Base-by-base conservation (phyloP, 2,888 invertebrate species). In the Lordiphosa fenestrarum region DNA sequence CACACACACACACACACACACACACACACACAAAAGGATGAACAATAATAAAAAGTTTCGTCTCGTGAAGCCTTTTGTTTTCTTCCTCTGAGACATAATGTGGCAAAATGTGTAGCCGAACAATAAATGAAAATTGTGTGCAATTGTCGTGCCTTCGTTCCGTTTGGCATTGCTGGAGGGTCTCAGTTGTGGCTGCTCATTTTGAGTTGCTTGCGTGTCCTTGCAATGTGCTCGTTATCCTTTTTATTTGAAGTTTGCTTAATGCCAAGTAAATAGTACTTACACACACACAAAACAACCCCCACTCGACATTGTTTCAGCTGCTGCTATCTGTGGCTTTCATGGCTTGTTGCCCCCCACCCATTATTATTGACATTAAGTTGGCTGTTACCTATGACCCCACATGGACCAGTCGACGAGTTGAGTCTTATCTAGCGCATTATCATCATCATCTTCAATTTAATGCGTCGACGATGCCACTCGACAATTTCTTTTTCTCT, bases 381-480 rank as follows among this genome's bases (percentile, higher is more conserved):
- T 80, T 75, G 73, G 56, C 68, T 68, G 77, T 71, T 77, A 77
- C 84, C 77, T 77, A 77, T 77, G 77, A 80, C 69, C 80, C 64
- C 65, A 36, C 42, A 19, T 39, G 9, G 15, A 30, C 30, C 30
- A 30, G 9, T 7, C 7, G 30, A 3, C 7, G 30, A 30, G 30
- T 9, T 9, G 30, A 30, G 33, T 48, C 59, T 70, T 70, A 70
- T 70, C 68, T 55, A 56, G 65, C 80, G 72, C 83, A 81, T 81
- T 81, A 81, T 81, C 81, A 80, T 77, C 77, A 77, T 81, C 83
- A 81, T 81, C 83, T 81, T 81, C 83, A 82, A 82, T 82, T 81
- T 81, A 81, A 81, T 81, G 80, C 83, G 83, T 76, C 84, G 73
- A 81, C 73, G 56, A 71, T 71, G 69, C 67, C 76, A 83, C 77